A percentile compares a stretch with the other conserved stretches of the same genome.
phyloP scores from a whole-genome alignment of 2,797 vertebrate genomes.

The Neosilurus hyrtlii region DNA sequence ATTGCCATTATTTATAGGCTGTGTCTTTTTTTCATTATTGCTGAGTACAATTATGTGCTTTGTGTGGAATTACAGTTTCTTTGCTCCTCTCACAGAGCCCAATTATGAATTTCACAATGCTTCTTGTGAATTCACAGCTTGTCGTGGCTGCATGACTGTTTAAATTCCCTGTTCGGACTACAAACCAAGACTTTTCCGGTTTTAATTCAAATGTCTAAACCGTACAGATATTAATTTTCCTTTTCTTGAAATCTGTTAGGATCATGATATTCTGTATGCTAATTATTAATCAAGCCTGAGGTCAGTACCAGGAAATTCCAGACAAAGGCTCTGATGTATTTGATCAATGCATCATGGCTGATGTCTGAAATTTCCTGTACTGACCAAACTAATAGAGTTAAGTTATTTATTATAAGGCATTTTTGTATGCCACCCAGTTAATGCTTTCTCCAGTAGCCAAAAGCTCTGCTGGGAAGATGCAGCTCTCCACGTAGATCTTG shows the following conservation, averaged over 20 bases:
- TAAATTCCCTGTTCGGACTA: conserved; percentile 21
- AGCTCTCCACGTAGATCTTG: too few species aligned
- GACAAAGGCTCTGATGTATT: too few species aligned
- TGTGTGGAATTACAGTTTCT: conserved; percentile 39
- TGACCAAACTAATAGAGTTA: too few species aligned
- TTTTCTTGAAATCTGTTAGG: not conserved
- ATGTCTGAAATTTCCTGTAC: too few species aligned
- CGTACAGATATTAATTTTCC: not conserved
- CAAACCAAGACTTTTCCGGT: conserved; percentile 10
- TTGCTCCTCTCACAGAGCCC: conserved; percentile 28
- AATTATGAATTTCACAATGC: conserved; percentile 47
- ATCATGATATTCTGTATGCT: not conserved
- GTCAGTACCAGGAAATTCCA: too few species aligned
- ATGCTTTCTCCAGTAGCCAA: too few species aligned
- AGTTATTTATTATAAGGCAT: too few species aligned
- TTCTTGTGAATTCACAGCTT: conserved; percentile 44
- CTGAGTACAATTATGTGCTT: conserved; percentile 46
- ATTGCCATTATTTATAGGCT: conserved; percentile 50
- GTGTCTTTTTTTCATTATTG: conserved; percentile 45
- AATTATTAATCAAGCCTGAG: too few species aligned
- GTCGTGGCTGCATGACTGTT: not conserved
- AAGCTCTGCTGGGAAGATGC: too few species aligned
- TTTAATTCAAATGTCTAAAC: not conserved
- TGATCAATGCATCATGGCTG: too few species aligned
- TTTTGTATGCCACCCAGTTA: too few species aligned